Base-by-base conservation (phyloP, 2,113 vertebrate genomes). In the Orthonyx spaldingii region DNA sequence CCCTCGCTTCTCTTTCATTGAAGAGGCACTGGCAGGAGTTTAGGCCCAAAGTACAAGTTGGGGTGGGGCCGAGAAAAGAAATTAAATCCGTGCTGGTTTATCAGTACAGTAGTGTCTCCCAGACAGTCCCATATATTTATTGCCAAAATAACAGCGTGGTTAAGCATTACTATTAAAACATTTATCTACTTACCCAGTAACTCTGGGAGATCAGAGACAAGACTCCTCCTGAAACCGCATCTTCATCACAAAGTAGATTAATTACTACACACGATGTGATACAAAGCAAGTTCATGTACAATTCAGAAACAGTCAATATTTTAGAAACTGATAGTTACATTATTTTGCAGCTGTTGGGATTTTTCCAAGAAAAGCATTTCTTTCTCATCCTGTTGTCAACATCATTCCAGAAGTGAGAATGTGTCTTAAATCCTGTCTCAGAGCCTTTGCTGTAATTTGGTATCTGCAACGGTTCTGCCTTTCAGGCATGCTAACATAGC, bases 121-220 rank as follows among this genome's bases (percentile, higher is more conserved):
- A 5, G 33, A 3, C 30, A 1, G 33, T 33, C 8, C 30, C 44
- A 4, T 63, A 11, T 33, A 1, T 41, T 15, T 32, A 12, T 1
- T 66, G 33, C 52, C 74, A 52, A 20, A 33, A 16, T 13, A 53
- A 22, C 15, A 18, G 1, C 6, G 18, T 33, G 60, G 20, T 37
- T 70, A 9, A 11, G 26, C 23, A 0, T 39, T 7, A 8, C 22
- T 4, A 3, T 1, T 3, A 0, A 0, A 1, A 17, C 21, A 6
- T 28, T 9, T 23, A 24, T 10, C 19, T 8, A 5, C 27, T 22
- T 17, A 22, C 1, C 5, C 53, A 1, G 13, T 17, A 24, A 19
- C 42, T 30, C 27, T 1, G 12, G 10, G 47, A 32, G 60, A 11
- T 3, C 0, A 13, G 33, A 26, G 30, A 4, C 1, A 7, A 9